These are phyloP conservation scores for Sylvicola fuscatus DNA, from an alignment of 2,888 invertebrate species.

Conservation along the genomic window DNA sequence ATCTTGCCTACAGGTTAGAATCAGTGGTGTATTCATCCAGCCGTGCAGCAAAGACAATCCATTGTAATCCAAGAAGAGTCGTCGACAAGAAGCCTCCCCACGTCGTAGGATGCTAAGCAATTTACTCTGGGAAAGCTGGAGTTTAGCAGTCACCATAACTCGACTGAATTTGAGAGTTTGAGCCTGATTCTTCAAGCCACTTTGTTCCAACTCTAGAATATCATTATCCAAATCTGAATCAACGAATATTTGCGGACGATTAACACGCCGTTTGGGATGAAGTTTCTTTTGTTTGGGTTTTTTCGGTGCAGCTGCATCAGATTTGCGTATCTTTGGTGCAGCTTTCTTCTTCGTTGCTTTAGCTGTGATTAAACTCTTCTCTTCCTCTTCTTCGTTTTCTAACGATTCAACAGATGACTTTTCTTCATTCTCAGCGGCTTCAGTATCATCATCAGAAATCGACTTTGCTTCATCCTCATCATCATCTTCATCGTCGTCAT, in stretches of 20 bases:
- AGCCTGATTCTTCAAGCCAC: conserved; percentile 70
- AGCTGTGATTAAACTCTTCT: conserved; percentile 13
- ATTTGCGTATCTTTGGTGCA: too few species aligned
- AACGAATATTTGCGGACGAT: conserved; percentile 24
- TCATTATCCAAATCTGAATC: conserved; percentile 66
- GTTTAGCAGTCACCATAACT: conserved; percentile 73
- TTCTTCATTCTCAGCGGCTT: conserved; percentile 24
- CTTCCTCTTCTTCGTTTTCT: not conserved
- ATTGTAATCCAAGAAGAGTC: conserved; percentile 84
- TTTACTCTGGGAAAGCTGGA: conserved; percentile 49
- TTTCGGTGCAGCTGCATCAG: conserved; percentile 2
- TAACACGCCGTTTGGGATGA: not conserved
- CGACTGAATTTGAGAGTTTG: conserved; percentile 80
- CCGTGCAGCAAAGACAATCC: conserved; percentile 78
- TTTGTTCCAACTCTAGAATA: conserved; percentile 53
- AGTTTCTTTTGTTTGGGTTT: conserved; percentile 3
- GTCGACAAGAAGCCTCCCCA: conserved; percentile 61
- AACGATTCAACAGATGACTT: conserved; percentile 2
- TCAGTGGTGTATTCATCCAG: conserved; percentile 57
- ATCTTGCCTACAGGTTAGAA: conserved; percentile 5
- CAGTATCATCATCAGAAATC: conserved; percentile 17
- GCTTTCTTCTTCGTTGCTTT: conserved; percentile 15
- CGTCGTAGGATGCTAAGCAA: conserved; percentile 58
- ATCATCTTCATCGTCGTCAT: conserved; percentile 29
- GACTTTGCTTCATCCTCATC: conserved; percentile 21